phyloP scores from a whole-genome alignment of 2,797 vertebrate species.

The Catamblyrhynchus diadema region DNA sequence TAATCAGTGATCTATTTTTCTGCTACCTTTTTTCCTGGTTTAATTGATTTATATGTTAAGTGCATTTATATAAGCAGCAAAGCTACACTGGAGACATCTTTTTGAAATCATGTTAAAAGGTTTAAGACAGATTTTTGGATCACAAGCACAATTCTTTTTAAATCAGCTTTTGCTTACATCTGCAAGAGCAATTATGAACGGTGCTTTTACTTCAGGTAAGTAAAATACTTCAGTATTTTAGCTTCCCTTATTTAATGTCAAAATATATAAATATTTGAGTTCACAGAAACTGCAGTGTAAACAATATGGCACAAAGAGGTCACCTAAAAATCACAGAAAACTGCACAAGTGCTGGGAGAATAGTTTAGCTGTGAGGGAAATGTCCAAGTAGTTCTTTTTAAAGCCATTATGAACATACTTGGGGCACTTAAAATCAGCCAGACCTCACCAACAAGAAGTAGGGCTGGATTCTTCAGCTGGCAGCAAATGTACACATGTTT shows the following conservation, averaged over 20 bases:
- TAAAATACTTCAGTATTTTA: too few relatives aligned
- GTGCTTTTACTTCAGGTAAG: not conserved
- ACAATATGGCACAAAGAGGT: not conserved
- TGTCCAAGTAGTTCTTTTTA: not conserved
- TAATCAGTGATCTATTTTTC: not conserved
- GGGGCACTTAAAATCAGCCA: not conserved
- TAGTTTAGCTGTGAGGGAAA: not conserved
- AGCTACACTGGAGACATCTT: not conserved
- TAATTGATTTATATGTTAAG: not conserved
- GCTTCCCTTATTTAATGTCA: conserved; percentile 20
- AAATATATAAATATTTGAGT: conserved; percentile 44
- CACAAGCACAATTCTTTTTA: not conserved
- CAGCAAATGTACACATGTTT: not conserved
- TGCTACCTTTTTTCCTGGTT: not conserved
- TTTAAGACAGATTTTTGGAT: not conserved
- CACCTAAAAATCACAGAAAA: not conserved
- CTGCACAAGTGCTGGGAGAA: not conserved
- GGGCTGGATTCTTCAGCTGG: not conserved
- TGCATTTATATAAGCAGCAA: not conserved
- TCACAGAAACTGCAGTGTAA: conserved; percentile 10
- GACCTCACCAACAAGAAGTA: not conserved
- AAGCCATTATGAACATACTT: not conserved
- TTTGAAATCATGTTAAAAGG: not conserved
- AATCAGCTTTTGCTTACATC: not conserved
- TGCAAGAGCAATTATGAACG: not conserved